A percentile compares a stretch with the other conserved stretches of the same genome.
Evolutionary conservation across 2,113 vertebrate genomes (phyloP).

Genomic region (Zosterops lateralis): DNA sequence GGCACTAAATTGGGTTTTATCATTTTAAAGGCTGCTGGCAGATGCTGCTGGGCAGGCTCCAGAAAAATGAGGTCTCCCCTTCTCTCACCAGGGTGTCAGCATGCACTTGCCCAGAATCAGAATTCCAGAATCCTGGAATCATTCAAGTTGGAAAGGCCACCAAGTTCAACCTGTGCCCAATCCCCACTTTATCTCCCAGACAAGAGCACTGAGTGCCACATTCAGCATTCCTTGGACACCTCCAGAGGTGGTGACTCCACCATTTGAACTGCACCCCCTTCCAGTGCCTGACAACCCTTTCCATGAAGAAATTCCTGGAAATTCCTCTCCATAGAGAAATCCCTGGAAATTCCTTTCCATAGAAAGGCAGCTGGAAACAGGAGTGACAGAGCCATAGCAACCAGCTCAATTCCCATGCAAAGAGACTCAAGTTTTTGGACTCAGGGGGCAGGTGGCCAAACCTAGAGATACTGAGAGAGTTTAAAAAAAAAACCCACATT

Average conservation of each 20-base stretch:
- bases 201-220: accelerated
- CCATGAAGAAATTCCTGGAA: neutral
- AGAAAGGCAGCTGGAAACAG: neutral
- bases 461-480: neutral
- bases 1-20: neutral
- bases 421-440: accelerated
- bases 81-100: accelerated
- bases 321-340: neutral
- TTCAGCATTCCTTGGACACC: neutral
- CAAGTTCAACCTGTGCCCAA: accelerated
- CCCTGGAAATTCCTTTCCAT: neutral
- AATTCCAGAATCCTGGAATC: neutral
- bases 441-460: neutral
- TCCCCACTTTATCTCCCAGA: neutral
- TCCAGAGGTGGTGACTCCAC: neutral
- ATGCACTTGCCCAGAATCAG: neutral
- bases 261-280: neutral
- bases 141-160: neutral
- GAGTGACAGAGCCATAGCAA: neutral
- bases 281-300: neutral
- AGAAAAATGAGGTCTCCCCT: neutral
- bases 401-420: accelerated
- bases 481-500: accelerated
- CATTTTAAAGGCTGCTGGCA: neutral
- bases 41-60: neutral